Conservation (phyloP, 2,888 invertebrate species). For the Pycnomerus fuliginosus region DNA sequence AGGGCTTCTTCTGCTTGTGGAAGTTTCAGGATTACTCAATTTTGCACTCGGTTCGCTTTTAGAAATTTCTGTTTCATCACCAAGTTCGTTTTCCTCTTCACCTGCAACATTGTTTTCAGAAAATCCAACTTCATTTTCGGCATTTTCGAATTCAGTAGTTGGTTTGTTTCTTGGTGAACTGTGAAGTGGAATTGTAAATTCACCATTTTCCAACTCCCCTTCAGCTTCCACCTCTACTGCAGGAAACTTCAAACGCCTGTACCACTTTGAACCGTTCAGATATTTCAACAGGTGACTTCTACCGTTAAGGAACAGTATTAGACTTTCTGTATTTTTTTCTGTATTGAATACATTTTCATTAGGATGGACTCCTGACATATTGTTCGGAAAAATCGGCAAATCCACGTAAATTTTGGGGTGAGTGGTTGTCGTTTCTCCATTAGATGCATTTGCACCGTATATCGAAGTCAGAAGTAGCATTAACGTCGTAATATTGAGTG, state of each 20-base stretch:
- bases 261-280: constrained; percentile 19
- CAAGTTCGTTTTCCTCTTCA: not conserved
- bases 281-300: constrained; percentile 6
- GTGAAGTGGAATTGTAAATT: not conserved
- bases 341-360: not conserved
- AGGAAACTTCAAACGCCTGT: too few species aligned
- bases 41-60: not conserved
- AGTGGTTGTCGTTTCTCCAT: constrained; percentile 4
- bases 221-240: too few species aligned
- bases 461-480: constrained; percentile 16
- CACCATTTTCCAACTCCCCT: constrained; percentile 2
- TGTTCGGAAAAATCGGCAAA: constrained; percentile 13
- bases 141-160: constrained; percentile 1
- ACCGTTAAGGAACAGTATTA: constrained; percentile 13
- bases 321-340: constrained; percentile 3
- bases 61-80: not conserved
- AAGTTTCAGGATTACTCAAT: not conserved
- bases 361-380: not conserved
- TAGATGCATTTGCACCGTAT: constrained; percentile 3
- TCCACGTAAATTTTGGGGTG: constrained; percentile 12
- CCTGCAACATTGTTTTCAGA: not conserved
- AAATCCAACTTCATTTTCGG: constrained; percentile 3
- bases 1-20: not conserved
- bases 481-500: constrained; percentile 7
- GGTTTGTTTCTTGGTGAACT: not conserved